Evolutionary conservation across 2,797 vertebrate species (phyloP).

Genomic region (Heteromormyrus szaboi): DNA sequence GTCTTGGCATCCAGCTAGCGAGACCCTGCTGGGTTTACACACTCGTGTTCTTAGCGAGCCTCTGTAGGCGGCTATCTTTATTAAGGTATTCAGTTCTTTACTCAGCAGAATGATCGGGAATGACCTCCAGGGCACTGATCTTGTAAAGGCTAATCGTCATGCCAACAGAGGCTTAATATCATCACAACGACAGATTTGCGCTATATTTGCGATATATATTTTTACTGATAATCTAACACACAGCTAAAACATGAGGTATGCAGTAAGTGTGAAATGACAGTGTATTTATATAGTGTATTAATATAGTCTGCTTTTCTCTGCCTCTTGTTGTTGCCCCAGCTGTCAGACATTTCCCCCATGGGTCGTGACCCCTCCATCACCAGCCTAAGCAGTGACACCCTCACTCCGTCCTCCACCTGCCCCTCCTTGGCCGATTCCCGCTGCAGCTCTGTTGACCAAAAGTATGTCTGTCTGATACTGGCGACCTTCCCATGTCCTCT

Average conservation of each 20-base stretch:
- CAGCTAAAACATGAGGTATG: background rate
- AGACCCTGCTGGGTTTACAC: background rate
- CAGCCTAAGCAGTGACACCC: slow-evolving; percentile 94
- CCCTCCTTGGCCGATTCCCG: slow-evolving; percentile 88
- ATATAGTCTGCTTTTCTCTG: background rate
- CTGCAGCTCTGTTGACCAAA: slow-evolving; percentile 82
- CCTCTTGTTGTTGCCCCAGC: slow-evolving; percentile 47
- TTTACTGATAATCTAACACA: background rate
- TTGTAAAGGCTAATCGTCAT: background rate
- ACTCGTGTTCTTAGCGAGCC: background rate
- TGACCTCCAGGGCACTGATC: background rate
- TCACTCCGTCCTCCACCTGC: slow-evolving; percentile 96
- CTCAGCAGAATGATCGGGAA: background rate
- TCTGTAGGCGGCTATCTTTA: background rate
- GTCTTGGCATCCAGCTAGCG: background rate
- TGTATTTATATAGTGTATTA: background rate
- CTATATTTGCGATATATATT: background rate
- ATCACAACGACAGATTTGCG: background rate
- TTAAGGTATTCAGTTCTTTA: background rate
- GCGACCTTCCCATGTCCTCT: background rate
- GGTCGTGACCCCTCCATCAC: slow-evolving; percentile 85
- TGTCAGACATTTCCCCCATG: slow-evolving; percentile 86
- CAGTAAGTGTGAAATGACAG: background rate
- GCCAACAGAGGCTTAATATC: background rate
- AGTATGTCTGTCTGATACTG: slow-evolving; percentile 59